Conservation (phyloP, 92 coral and sea anemone species). For the Phenganax subtilis region DNA sequence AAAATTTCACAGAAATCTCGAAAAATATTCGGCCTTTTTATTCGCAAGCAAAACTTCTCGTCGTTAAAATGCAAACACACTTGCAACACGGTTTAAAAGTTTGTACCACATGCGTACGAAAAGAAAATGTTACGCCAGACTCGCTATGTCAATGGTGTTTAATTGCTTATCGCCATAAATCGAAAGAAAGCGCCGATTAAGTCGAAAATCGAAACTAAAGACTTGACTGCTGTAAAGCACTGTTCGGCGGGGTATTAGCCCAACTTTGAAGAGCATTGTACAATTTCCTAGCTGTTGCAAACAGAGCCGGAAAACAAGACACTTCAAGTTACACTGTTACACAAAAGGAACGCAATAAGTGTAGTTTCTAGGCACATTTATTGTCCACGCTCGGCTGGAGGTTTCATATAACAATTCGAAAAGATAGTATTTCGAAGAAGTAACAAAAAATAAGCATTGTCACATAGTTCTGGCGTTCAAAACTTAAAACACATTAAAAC, state of each 20-base stretch:
- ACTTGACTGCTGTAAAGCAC: not conserved
- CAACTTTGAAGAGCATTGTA: no score
- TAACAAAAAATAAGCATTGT: no score
- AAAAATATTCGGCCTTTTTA: not conserved
- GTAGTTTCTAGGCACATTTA: no score
- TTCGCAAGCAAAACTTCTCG: not conserved
- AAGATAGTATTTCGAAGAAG: no score
- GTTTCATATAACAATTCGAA: no score
- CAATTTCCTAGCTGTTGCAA: no score
- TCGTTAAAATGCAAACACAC: not conserved
- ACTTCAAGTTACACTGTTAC: no score
- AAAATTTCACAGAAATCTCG: conserved; percentile 5
- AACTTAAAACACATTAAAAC: conserved; percentile 27
- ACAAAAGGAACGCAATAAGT: no score
- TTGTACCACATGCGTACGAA: not conserved
- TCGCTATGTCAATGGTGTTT: not conserved
- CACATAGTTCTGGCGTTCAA: conserved; percentile 22
- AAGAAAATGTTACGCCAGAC: not conserved
- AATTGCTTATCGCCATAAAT: not conserved
- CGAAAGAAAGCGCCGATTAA: not conserved
- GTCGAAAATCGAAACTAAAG: not conserved
- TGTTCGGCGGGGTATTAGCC: not conserved
- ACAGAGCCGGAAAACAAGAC: no score
- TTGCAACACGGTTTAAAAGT: not conserved
- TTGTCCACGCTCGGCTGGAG: no score